phyloP scores from a whole-genome alignment of 2,888 invertebrate species.

The Crocallis elinguaria region DNA sequence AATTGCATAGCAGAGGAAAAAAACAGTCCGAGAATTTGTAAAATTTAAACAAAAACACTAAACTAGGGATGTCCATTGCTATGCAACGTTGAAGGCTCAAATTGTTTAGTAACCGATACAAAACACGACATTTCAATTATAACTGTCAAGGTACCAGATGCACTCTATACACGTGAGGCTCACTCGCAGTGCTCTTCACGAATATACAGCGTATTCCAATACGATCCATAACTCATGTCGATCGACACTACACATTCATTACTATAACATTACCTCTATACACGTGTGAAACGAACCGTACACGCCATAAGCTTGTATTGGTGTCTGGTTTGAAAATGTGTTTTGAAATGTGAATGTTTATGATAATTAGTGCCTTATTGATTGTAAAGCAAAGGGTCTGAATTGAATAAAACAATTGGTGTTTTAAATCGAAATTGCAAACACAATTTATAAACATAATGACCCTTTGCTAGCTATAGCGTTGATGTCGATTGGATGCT shows the following conservation, averaged over 20 bases:
- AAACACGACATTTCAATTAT: neutral
- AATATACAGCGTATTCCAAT: neutral
- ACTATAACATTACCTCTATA: constrained; percentile 20
- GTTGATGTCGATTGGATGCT: constrained; percentile 47
- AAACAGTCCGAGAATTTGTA: too few species aligned
- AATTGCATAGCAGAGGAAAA: too few species aligned
- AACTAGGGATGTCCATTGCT: too few species aligned
- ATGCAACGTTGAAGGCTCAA: too few species aligned
- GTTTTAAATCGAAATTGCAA: constrained; percentile 31
- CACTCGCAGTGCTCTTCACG: neutral
- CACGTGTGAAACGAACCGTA: neutral
- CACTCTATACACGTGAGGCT: neutral
- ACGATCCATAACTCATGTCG: constrained; percentile 22
- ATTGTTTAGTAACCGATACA: neutral
- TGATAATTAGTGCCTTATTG: constrained; percentile 13
- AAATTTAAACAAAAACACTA: too few species aligned
- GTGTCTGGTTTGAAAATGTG: neutral
- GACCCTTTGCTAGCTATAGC: constrained; percentile 71
- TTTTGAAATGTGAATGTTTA: constrained; percentile 4
- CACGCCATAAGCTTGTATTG: neutral
- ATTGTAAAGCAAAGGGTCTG: constrained; percentile 82
- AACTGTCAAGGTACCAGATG: neutral
- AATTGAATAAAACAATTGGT: constrained; percentile 38
- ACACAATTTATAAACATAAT: constrained; percentile 31
- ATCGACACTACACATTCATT: constrained; percentile 13